A percentile compares a stretch with the other conserved stretches of the same genome.
phyloP scores from a whole-genome alignment of 2,888 invertebrate genomes.

The Chouioia cunea region DNA sequence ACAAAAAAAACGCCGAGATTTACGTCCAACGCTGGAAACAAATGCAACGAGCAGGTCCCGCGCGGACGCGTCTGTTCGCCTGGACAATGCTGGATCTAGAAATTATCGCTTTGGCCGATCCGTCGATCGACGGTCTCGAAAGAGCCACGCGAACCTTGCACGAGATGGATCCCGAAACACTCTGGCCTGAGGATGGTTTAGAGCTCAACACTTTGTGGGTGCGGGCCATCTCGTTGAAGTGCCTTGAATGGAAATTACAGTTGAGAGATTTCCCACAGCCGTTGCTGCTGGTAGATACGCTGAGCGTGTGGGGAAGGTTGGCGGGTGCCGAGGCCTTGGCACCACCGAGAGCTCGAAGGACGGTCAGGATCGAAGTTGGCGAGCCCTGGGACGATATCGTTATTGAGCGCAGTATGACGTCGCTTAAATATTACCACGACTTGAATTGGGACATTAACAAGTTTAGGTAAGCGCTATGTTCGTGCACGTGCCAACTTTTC shows the following conservation, averaged over 20 bases:
- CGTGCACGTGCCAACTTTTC: too few relatives aligned
- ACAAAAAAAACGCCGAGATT: conserved; percentile 93
- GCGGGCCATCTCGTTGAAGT: conserved; percentile 84
- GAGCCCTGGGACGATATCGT: conserved; percentile 85
- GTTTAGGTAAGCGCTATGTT: conserved; percentile 77
- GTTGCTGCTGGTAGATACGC: conserved; percentile 84
- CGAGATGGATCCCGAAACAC: conserved; percentile 89
- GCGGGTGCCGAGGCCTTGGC: conserved; percentile 91
- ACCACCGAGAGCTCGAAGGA: conserved; percentile 81
- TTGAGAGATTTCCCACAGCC: conserved; percentile 97
- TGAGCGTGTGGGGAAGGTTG: conserved; percentile 90
- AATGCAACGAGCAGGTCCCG: conserved; percentile 74
- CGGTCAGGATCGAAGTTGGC: conserved; percentile 84
- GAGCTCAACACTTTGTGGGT: conserved; percentile 96
- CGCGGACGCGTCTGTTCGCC: conserved; percentile 84
- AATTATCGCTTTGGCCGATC: conserved; percentile 85
- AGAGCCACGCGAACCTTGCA: conserved; percentile 81
- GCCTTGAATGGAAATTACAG: conserved; percentile 88
- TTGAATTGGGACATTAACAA: conserved; percentile 93
- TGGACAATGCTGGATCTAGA: conserved; percentile 85
- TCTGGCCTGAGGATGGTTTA: conserved; percentile 90
- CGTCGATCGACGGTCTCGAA: conserved; percentile 84
- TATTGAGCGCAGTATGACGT: conserved; percentile 93
- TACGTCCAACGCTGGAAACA: conserved; percentile 92
- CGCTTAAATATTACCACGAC: conserved; percentile 98